phyloP scores from a whole-genome alignment of 2,888 invertebrate species.

The Sinohyriopsis cumingii region DNA sequence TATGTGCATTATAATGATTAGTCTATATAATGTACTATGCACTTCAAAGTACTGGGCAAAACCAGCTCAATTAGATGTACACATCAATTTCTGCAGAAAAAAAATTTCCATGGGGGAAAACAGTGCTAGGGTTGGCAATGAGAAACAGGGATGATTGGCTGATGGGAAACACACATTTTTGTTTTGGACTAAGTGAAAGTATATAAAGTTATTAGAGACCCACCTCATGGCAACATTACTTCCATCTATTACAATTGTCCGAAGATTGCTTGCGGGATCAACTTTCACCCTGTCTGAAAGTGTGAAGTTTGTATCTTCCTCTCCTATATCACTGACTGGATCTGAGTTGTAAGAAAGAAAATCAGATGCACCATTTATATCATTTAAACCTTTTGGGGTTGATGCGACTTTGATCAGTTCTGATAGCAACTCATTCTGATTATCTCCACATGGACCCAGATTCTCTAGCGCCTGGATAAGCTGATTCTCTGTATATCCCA shows the following conservation, averaged over 20 bases:
- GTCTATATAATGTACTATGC: no score
- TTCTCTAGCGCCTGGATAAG: conserved; percentile 87
- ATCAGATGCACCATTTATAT: conserved; percentile 1
- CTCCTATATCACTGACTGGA: no score
- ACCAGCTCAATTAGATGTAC: no score
- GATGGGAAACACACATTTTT: no score
- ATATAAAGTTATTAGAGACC: conserved; percentile 58
- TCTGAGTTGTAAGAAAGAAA: conserved; percentile 1
- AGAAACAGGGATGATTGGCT: no score
- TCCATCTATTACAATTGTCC: conserved; percentile 86
- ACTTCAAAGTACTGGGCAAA: no score
- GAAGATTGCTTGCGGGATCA: conserved; percentile 52
- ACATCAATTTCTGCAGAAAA: no score
- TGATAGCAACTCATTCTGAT: conserved; percentile 89
- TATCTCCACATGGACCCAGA: conserved; percentile 84
- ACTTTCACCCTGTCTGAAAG: not conserved
- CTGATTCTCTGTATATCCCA: conserved; percentile 91
- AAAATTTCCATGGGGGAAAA: no score
- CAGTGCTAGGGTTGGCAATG: no score
- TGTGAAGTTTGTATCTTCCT: not conserved
- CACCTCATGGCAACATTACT: conserved; percentile 89
- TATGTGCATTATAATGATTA: no score
- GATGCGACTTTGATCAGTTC: conserved; percentile 86
- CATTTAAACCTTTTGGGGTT: conserved; percentile 4
- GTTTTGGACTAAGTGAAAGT: no score